phyloP scores from a whole-genome alignment of 2,113 vertebrate species.

The Panthera leo region DNA sequence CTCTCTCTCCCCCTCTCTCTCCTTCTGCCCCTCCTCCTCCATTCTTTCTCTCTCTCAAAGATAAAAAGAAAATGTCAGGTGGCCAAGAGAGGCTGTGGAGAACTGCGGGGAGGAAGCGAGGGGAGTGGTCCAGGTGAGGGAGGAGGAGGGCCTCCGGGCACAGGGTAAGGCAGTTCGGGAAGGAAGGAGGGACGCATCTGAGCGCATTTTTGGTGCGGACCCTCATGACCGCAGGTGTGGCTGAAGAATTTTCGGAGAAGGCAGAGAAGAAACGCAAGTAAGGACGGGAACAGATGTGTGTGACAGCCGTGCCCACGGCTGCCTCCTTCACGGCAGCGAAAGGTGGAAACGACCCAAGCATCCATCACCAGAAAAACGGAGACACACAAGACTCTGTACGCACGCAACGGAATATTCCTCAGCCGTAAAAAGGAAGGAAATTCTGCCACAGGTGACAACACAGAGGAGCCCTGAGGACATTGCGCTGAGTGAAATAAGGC shows the following conservation, averaged over 20 bases:
- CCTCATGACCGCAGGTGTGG: background rate
- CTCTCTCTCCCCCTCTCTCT: too few species aligned
- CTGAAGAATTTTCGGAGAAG: background rate
- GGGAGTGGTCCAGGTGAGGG: background rate
- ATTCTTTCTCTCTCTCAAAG: too few species aligned
- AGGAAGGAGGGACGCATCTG: too few species aligned
- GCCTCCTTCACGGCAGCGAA: background rate
- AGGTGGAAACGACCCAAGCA: background rate
- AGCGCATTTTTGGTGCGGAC: background rate
- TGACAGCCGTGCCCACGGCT: background rate
- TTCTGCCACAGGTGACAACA: background rate
- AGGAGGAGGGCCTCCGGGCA: too few species aligned
- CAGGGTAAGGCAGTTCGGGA: background rate
- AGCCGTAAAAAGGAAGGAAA: background rate
- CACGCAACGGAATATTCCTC: background rate
- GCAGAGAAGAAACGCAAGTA: background rate
- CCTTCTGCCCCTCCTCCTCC: too few species aligned
- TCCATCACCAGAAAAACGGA: background rate
- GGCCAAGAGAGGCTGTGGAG: background rate
- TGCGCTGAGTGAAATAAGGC: background rate
- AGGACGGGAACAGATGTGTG: background rate
- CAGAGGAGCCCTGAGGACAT: background rate
- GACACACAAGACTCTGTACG: background rate
- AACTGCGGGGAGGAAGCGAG: background rate
- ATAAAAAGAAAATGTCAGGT: background rate